Percentiles rank a stretch among this genome's conserved stretches.
These are phyloP conservation scores for Poecile atricapillus DNA, from an alignment of 2,113 vertebrate species.

Conservation along the genomic window DNA sequence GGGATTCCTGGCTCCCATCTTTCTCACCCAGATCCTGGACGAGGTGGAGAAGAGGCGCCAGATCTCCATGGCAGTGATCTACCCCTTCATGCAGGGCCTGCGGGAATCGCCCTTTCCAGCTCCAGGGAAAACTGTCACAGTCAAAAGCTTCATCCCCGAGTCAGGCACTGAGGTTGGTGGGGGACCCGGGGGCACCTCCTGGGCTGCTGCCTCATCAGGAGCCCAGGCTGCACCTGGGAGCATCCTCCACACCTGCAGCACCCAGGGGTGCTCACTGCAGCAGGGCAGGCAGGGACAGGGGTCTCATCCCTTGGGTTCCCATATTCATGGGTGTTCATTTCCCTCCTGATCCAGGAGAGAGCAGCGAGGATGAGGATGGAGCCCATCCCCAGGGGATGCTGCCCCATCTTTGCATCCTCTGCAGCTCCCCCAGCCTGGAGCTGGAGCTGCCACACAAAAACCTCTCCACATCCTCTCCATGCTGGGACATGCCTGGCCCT, in stretches of 20 bases:
- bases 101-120: constrained; percentile 90
- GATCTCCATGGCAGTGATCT: constrained; percentile 92
- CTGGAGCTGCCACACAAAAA: background rate
- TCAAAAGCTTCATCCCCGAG: constrained; percentile 96
- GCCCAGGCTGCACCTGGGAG: rapidly evolving
- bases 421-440: background rate
- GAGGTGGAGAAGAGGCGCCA: constrained; percentile 95
- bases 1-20: background rate
- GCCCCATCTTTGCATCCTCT: background rate
- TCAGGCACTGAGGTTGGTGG: constrained; percentile 87
- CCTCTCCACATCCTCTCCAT: rapidly evolving
- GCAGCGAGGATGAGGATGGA: background rate
- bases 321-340: background rate
- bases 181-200: background rate
- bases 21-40: constrained; percentile 83
- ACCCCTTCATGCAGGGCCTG: constrained; percentile 97
- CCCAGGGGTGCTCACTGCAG: background rate
- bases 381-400: background rate
- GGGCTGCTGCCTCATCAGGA: background rate
- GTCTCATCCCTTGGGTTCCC: background rate
- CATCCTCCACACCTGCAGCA: background rate
- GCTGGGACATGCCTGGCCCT: background rate
- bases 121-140: constrained; percentile 89
- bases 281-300: background rate
- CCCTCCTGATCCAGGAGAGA: background rate